These are phyloP conservation scores for Actinemys pallida DNA, from an alignment of 2,113 vertebrate species.

Conservation along the genomic window DNA sequence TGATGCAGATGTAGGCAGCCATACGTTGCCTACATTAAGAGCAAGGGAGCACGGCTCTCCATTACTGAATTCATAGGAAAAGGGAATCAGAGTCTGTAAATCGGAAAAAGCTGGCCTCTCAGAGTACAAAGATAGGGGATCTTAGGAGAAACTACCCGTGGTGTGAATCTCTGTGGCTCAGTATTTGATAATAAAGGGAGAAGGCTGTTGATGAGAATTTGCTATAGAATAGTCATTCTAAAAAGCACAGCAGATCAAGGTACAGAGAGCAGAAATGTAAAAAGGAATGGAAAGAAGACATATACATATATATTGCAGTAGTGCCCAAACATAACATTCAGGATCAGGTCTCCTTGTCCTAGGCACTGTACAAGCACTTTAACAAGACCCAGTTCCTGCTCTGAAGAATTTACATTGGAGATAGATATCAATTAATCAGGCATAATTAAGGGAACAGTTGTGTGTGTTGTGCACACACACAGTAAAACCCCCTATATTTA, in stretches of 20 bases:
- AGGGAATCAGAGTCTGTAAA: background rate
- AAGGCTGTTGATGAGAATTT: background rate
- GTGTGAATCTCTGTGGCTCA: background rate
- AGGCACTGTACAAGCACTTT: background rate
- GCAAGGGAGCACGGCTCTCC: background rate
- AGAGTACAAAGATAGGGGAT: background rate
- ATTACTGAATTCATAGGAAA: conserved; percentile 13
- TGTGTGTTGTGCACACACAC: background rate
- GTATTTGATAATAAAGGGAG: background rate
- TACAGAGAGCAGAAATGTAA: background rate
- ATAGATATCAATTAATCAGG: background rate
- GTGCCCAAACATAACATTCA: background rate
- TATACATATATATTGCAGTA: background rate
- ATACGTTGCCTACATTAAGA: background rate
- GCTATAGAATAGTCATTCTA: background rate
- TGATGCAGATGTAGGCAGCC: background rate
- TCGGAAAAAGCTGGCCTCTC: background rate
- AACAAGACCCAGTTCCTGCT: background rate
- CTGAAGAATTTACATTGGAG: background rate
- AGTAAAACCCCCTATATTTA: background rate
- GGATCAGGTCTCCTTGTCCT: background rate
- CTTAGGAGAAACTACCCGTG: background rate
- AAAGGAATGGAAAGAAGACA: background rate
- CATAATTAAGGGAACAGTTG: background rate
- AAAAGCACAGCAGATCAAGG: background rate